Base-by-base conservation (phyloP, 2,797 vertebrate species). In the Phalloptychus januarius region DNA sequence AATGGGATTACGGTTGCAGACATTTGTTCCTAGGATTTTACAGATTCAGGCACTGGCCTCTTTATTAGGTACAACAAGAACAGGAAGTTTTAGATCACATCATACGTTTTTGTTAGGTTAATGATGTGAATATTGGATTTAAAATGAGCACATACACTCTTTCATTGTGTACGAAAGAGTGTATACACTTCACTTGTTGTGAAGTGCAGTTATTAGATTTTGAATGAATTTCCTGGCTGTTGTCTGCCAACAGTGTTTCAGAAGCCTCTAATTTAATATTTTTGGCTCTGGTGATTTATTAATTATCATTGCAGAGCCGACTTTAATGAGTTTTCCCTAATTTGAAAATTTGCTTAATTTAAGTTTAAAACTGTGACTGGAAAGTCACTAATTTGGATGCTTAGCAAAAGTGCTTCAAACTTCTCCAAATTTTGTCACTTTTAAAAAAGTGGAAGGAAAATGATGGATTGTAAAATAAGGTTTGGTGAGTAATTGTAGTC, bases 271-370 rank as follows among this genome's bases (percentile, higher is more conserved):
- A 42, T 52, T 58, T 7, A 15, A 44, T 25, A 20, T 56, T 56
- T 56, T 56, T n/a, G 20, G 25, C 25, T 38, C 11, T 28, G 38
- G 52, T 58, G 15, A 20, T 74, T 52, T n/a, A 73, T 74, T 46
- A 74, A n/a, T 42, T 40, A 40, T 74, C 18, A 52, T 25, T 45
- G 15, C 7, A 20, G 3, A 72, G 45, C 44, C 18, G 20, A 11
- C 20, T 33, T 48, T 48, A 18, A 48, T 31, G n/a, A 10, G 28
- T 16, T 46, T 71, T 28, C 70, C 20, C 13, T 45, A 6, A 31
- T 71, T 71, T 70, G 23, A 70, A 70, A 42, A 70, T 25, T 42
- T 70, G 12, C 11, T 63, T 63, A 33, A 63, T 63, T 63, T 63
- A 5, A 36, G 31, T 16, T 18, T 18, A 36, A 63, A 31, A 63